Evolutionary conservation across 1,140 invertebrate species (phyloP), one percentile per base, ranked within the genome.

Genomic region (Drosophila parvula): DNA sequence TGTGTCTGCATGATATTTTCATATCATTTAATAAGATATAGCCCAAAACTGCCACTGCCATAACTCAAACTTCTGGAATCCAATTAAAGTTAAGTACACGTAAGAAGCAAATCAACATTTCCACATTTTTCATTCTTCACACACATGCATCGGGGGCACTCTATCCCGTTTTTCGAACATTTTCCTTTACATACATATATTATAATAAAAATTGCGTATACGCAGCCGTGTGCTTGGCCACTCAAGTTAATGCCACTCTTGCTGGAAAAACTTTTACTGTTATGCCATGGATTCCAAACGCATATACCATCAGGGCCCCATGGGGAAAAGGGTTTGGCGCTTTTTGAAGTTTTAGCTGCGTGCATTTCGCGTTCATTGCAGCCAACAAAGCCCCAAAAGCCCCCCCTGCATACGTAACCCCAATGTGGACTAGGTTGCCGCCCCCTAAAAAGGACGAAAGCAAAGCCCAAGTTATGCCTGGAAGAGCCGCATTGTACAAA

Each of bases 291-390:
- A 58, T 76, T 59, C 40, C 53, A 40, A 56, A 56, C 70, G 50
- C 58, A 63, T 50, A 74, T 56, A 55, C 12, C 41, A 44, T 53
- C 48, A 22, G 27, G 27, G 30, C 55, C 56, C 64, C 34, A 27
- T 7, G 38, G 14, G 38, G 38, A 4, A 34, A 27, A 34, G 47
- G 45, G 44, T 51, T 30, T 68, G 73, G 73, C 50, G 63, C 74
- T 77, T 86, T 86, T 88, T 86, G 76, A 88, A 88, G 79, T 86
- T 86, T 82, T 77, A 58, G 71, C 83, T 70, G 82, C 71, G 82
- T 86, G 79, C 79, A 83, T 77, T 77, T 79, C 79, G 83, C 82
- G 83, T 88, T 79, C 67, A 80, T 80, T 83, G 58, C 57, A 64
- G 73, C 61, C 71, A 71, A 76, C 74, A 64, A 68, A 77, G 65